Percentiles rank a stretch among this genome's conserved stretches.
phyloP scores from a whole-genome alignment of 2,113 vertebrate species.

The Hassar affinis region DNA sequence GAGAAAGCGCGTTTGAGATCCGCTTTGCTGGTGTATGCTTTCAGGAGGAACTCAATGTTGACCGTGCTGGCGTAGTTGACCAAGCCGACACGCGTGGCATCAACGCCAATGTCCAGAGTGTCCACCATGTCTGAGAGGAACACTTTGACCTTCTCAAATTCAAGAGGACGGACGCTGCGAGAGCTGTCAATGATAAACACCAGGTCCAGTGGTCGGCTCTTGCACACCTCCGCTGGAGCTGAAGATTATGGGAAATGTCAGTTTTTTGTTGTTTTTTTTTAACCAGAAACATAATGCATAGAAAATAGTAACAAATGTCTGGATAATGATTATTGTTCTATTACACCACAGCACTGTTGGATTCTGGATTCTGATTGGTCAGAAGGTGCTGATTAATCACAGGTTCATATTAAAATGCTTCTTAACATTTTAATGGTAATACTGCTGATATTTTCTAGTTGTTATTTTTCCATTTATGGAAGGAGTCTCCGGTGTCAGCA shows the following conservation, averaged over 20 bases:
- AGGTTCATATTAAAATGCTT: background rate
- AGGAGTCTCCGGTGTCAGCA: background rate
- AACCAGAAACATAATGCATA: background rate
- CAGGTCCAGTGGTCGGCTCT: constrained; percentile 85
- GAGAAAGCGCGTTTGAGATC: constrained; percentile 80
- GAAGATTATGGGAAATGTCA: constrained; percentile 30
- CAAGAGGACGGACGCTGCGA: constrained; percentile 84
- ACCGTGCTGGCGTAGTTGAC: constrained; percentile 93
- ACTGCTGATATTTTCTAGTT: background rate
- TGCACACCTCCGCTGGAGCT: constrained; percentile 73
- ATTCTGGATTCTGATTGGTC: background rate
- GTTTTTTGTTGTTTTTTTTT: too few species aligned
- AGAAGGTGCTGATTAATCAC: background rate
- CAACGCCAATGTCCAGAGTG: constrained; percentile 76
- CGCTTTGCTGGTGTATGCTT: constrained; percentile 74
- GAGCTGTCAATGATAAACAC: constrained; percentile 95
- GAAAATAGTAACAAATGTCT: background rate
- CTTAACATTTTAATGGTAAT: background rate
- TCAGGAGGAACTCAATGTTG: constrained; percentile 84
- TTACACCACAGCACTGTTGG: background rate
- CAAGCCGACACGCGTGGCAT: constrained; percentile 80
- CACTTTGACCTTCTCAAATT: constrained; percentile 90
- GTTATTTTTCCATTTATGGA: background rate
- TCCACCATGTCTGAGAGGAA: constrained; percentile 86
- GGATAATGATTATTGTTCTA: background rate